Evolutionary conservation across 2,797 vertebrate species (phyloP).

Genomic region (Lithobates pipiens): DNA sequence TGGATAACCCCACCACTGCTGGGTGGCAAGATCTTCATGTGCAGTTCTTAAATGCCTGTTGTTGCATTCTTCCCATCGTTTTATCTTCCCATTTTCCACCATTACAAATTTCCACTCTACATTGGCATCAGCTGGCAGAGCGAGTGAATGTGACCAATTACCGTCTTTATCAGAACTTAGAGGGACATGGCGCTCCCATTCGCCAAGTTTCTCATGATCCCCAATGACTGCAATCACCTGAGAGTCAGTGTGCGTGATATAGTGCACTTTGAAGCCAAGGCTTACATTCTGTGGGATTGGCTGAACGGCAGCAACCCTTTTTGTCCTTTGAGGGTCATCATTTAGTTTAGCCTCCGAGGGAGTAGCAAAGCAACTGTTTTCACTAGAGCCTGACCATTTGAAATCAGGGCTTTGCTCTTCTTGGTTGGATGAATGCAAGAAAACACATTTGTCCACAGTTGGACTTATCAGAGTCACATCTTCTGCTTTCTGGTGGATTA

Average conservation of each 20-base stretch:
- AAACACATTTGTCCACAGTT: neutral
- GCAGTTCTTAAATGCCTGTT: conserved; percentile 86
- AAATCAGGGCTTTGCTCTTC: neutral
- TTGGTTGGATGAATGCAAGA: neutral
- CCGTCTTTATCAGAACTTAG: conserved; percentile 80
- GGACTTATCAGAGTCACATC: neutral
- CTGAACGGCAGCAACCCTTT: conserved; percentile 74
- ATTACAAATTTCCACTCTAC: conserved; percentile 95
- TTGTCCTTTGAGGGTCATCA: conserved; percentile 66
- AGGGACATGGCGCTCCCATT: conserved; percentile 83
- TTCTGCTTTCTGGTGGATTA: neutral
- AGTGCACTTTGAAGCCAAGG: conserved; percentile 88
- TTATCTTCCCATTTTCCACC: conserved; percentile 85
- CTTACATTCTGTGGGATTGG: conserved; percentile 80
- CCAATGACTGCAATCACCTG: conserved; percentile 87
- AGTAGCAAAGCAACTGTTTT: neutral
- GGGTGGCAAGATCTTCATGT: conserved; percentile 78
- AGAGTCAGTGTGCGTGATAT: conserved; percentile 75
- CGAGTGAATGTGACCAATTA: conserved; percentile 82
- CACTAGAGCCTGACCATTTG: conserved; percentile 1
- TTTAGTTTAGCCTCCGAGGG: neutral
- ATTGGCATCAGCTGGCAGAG: conserved; percentile 79
- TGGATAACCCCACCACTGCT: conserved; percentile 85
- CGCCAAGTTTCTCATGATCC: conserved; percentile 85
- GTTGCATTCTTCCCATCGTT: conserved; percentile 91